Evolutionary conservation across 2,797 vertebrate species (phyloP).

Genomic region (Falco novaeseelandiae): DNA sequence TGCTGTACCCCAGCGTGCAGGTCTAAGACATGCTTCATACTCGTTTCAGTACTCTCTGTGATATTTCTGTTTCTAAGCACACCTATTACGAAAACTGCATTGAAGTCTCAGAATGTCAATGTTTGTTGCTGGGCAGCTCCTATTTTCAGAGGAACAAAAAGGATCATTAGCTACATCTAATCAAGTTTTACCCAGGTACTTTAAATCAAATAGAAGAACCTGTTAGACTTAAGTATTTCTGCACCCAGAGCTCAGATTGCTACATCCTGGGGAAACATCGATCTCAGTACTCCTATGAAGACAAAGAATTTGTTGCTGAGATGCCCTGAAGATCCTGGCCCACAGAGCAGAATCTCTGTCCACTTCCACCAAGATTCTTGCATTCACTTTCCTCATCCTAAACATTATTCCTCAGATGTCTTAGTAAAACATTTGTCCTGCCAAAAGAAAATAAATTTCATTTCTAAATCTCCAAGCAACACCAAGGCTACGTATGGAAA

Average conservation of each 20-base stretch:
- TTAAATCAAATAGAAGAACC: neutral
- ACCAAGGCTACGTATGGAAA: neutral
- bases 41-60: neutral
- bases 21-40: neutral
- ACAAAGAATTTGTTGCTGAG: neutral
- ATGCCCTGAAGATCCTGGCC: neutral
- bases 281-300: neutral
- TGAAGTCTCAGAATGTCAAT: neutral
- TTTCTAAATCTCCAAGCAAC: neutral
- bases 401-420: neutral
- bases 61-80: neutral
- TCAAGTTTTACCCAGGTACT: neutral
- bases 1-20: neutral
- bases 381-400: neutral
- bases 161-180: neutral
- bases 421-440: neutral
- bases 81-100: neutral
- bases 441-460: neutral
- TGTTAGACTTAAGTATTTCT: neutral
- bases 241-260: neutral
- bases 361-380: neutral
- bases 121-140: neutral
- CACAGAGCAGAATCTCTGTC: neutral
- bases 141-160: neutral
- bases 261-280: neutral